Percentiles rank a stretch among this genome's conserved stretches.
Evolutionary conservation across 2,888 invertebrate genomes (phyloP).

Genomic region (Acanthosepion esculentum): DNA sequence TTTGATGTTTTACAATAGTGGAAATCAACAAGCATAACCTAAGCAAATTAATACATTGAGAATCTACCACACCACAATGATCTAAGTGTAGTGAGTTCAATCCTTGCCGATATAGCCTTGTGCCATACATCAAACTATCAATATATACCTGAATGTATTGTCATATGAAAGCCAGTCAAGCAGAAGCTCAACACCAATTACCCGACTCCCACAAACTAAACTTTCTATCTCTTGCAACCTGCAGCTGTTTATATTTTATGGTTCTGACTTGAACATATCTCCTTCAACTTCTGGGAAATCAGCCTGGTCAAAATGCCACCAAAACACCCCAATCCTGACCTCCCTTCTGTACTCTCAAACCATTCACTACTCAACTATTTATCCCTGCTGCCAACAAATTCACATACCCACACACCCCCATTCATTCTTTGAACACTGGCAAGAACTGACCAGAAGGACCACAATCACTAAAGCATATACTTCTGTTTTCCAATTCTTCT

Average conservation of each 20-base stretch:
- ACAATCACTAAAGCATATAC: not conserved
- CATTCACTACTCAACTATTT: not conserved
- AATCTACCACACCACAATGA: no score
- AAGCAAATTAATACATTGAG: no score
- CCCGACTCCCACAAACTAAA: not conserved
- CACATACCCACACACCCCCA: not conserved
- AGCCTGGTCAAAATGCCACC: not conserved
- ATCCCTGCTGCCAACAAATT: not conserved
- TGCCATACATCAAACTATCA: not conserved
- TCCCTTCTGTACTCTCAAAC: not conserved
- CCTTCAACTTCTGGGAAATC: slow-evolving; percentile 22
- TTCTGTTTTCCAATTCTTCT: slow-evolving; percentile 3
- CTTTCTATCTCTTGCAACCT: not conserved
- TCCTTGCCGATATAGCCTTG: not conserved
- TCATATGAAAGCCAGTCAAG: not conserved
- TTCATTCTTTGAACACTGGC: not conserved
- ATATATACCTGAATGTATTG: not conserved
- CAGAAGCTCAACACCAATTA: not conserved
- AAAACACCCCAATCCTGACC: not conserved
- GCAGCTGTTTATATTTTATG: slow-evolving; percentile 7
- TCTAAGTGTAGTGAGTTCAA: no score
- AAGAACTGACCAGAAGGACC: slow-evolving; percentile 12
- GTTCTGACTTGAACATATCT: not conserved
- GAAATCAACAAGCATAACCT: no score
- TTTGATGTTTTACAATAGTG: no score